phyloP scores from a whole-genome alignment of 2,797 vertebrate genomes.

The Poliocrania exsul region DNA sequence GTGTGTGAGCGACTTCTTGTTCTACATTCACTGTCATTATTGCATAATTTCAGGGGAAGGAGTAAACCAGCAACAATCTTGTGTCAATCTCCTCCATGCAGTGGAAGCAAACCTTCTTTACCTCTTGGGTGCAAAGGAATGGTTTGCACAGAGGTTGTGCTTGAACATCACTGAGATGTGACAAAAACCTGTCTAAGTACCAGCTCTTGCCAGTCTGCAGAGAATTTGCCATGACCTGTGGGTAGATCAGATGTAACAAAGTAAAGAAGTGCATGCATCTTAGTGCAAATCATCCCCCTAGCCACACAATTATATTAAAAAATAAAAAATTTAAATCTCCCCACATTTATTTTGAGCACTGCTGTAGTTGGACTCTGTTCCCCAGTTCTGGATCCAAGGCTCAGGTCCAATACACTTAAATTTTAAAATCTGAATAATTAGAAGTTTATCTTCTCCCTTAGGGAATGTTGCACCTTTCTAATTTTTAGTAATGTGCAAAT shows the following conservation, averaged over 20 bases:
- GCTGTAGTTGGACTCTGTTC: not conserved
- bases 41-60: not conserved
- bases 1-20: not conserved
- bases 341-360: not conserved
- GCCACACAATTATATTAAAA: not conserved
- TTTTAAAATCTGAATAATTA: not conserved
- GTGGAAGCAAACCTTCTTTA: not conserved
- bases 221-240: not conserved
- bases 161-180: not conserved
- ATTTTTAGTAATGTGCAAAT: not conserved
- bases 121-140: not conserved
- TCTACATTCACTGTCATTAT: not conserved
- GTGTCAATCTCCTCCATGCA: not conserved
- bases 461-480: fast-evolving
- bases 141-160: not conserved
- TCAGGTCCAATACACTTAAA: not conserved
- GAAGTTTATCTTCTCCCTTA: not conserved
- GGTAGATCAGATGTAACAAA: not conserved
- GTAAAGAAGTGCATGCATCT: not conserved
- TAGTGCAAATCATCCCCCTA: not conserved
- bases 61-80: not conserved
- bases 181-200: not conserved
- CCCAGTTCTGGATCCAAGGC: not conserved
- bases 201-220: not conserved
- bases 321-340: not conserved